phyloP scores from a whole-genome alignment of 2,797 vertebrate genomes.

The Myripristis murdjan region DNA sequence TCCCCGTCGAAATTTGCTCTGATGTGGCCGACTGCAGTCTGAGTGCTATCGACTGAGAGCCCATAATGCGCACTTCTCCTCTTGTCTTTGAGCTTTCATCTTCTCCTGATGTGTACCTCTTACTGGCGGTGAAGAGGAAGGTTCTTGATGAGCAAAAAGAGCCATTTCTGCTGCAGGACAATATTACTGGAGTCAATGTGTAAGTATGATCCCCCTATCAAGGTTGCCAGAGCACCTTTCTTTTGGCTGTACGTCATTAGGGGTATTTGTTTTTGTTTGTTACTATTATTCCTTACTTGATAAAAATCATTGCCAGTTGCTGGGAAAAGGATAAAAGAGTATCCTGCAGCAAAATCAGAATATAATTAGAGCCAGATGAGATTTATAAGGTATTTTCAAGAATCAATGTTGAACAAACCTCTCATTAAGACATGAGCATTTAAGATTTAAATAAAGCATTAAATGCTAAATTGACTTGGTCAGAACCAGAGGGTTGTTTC shows the following conservation, averaged over 20 bases:
- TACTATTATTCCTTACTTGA: neutral
- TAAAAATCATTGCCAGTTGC: neutral
- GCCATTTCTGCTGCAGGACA: conserved; percentile 26
- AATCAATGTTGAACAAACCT: conserved; percentile 32
- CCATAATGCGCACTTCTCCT: conserved; percentile 48
- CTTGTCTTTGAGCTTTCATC: conserved; percentile 66
- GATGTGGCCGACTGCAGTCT: conserved; percentile 58
- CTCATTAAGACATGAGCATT: conserved; percentile 29
- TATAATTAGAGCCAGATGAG: conserved; percentile 13
- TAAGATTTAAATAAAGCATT: conserved; percentile 19
- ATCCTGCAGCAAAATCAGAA: conserved; percentile 2
- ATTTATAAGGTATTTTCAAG: conserved; percentile 10
- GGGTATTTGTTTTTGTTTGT: neutral
- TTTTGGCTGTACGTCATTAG: neutral
- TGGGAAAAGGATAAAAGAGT: neutral
- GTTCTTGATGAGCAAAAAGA: conserved; percentile 66
- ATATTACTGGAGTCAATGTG: conserved; percentile 5
- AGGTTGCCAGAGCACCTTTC: conserved; percentile 7
- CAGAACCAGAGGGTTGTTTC: conserved; percentile 43
- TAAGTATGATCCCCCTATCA: conserved; percentile 2
- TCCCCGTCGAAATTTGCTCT: conserved; percentile 64
- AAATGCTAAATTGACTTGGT: conserved; percentile 30
- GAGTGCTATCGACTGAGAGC: conserved; percentile 69
- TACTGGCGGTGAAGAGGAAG: conserved; percentile 49
- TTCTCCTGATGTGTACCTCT: conserved; percentile 54